phyloP scores from a whole-genome alignment of 2,888 invertebrate genomes.

The Brachyptera putata region DNA sequence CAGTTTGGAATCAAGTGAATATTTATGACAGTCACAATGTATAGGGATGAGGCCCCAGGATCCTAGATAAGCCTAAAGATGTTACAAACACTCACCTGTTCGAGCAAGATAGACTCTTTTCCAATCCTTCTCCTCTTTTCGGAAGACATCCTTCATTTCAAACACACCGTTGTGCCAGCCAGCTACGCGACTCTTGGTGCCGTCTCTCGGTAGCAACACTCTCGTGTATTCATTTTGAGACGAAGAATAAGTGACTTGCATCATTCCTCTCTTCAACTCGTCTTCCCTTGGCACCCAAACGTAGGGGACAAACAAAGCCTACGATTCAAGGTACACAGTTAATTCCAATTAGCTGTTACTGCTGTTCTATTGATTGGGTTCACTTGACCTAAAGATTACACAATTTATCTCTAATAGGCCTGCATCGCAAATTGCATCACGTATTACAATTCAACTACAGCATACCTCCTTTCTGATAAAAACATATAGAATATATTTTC shows the following conservation, averaged over 20 bases:
- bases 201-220: constrained; percentile 34
- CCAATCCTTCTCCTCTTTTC: constrained; percentile 92
- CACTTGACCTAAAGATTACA: too few relatives aligned
- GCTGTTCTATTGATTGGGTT: too few relatives aligned
- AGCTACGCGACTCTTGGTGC: constrained; percentile 36
- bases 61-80: neutral
- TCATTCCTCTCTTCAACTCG: constrained; percentile 37
- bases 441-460: too few relatives aligned
- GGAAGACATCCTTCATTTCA: constrained; percentile 58
- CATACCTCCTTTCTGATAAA: too few relatives aligned
- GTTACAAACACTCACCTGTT: constrained; percentile 55
- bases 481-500: too few relatives aligned
- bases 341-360: too few relatives aligned
- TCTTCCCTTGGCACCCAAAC: constrained; percentile 39
- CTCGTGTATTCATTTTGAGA: constrained; percentile 55
- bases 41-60: neutral
- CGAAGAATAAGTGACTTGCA: constrained; percentile 51
- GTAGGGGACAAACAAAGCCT: too few relatives aligned
- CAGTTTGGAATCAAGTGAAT: too few relatives aligned
- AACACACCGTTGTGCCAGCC: constrained; percentile 69
- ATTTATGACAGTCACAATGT: too few relatives aligned
- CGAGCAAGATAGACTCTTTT: constrained; percentile 83
- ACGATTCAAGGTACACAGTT: too few relatives aligned
- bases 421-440: too few relatives aligned
- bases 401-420: too few relatives aligned